These are phyloP conservation scores for Meloidogyne exigua DNA, from an alignment of 1,140 invertebrate genomes.

Conservation along the genomic window DNA sequence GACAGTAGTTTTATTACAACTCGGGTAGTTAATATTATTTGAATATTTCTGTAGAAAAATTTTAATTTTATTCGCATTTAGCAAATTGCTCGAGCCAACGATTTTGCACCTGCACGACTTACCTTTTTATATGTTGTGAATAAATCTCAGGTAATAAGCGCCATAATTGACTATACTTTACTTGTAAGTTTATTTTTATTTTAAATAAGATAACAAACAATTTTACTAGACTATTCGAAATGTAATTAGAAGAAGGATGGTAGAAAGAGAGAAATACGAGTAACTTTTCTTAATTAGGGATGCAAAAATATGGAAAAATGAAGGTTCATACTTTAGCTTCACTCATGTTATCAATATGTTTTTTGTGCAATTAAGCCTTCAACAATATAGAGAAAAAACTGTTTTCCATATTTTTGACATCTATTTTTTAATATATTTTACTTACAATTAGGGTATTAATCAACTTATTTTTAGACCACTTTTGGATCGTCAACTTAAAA, in stretches of 20 bases:
- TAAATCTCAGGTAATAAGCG: constrained; percentile 25
- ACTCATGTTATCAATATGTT: too few species aligned
- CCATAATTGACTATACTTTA: constrained; percentile 34
- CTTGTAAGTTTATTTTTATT: background rate
- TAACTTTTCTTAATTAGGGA: background rate
- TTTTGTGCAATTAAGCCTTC: too few species aligned
- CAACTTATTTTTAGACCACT: constrained; percentile 21
- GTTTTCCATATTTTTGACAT: too few species aligned
- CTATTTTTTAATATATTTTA: too few species aligned
- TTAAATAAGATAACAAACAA: background rate
- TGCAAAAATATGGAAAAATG: too few species aligned
- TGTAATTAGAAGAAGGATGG: constrained; percentile 37
- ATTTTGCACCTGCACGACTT: constrained; percentile 36
- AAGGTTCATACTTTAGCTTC: too few species aligned
- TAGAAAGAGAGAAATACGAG: constrained; percentile 34
- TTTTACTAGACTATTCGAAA: constrained; percentile 28
- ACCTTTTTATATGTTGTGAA: constrained; percentile 31
- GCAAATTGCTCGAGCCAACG: constrained; percentile 34
- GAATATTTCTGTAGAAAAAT: constrained; percentile 18
- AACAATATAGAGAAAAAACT: too few species aligned
- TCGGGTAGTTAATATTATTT: constrained; percentile 28
- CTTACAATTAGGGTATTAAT: background rate
- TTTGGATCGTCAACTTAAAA: constrained; percentile 38
- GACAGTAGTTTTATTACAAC: constrained; percentile 47
- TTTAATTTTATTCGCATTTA: constrained; percentile 21